Evolutionary conservation across 1,140 invertebrate genomes (phyloP), one percentile per base, ranked within the genome.

Genomic region (Heliothis subflexa): DNA sequence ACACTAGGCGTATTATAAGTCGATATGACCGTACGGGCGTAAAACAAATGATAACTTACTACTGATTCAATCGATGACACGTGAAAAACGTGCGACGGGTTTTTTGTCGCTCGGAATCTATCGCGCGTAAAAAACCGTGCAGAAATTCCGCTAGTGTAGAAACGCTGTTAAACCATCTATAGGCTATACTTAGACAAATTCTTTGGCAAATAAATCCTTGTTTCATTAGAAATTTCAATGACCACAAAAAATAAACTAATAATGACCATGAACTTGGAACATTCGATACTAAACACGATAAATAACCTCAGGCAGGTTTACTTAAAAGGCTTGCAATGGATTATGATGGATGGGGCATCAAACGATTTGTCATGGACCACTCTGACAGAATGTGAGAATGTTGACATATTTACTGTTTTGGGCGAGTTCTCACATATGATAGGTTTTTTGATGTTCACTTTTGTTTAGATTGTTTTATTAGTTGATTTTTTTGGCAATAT

Each of bases 251-350:
- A 13, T 49, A 49, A 54, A 7, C 50, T n/a, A 54, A 61, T 1
- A 13, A 62, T 62, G 14, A 40, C 59, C 28, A 10, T 62, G 33
- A 62, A 62, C 14, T 10, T 16, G 25, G 59, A 40, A 62, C n/a
- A 10, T 33, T 4, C 13, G 59, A n/a, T 66, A 47, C 62, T 21
- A 47, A 47, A 18, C 10, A n/a, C 12, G 47, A 66, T 40, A 66
- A 47, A 40, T 66, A 66, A 66, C 47, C 50, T 70, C 16, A 70
- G 47, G 21, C 66, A 70, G 45, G 45, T 70, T 70, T 50, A 70
- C 66, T 70, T 70, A 70, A 50, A 50, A 70, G 66, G 33, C 18
- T 28, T 40, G 25, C 47, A 21, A 70, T 70, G 66, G 18, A 70
- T 70, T 49, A 28, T 70, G 66, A 70, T 50, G 21, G 66, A 52